A percentile compares a stretch with the other conserved stretches of the same genome.
Evolutionary conservation across 92 coral and sea anemone species (phyloP).

Genomic region (Porites lobata): DNA sequence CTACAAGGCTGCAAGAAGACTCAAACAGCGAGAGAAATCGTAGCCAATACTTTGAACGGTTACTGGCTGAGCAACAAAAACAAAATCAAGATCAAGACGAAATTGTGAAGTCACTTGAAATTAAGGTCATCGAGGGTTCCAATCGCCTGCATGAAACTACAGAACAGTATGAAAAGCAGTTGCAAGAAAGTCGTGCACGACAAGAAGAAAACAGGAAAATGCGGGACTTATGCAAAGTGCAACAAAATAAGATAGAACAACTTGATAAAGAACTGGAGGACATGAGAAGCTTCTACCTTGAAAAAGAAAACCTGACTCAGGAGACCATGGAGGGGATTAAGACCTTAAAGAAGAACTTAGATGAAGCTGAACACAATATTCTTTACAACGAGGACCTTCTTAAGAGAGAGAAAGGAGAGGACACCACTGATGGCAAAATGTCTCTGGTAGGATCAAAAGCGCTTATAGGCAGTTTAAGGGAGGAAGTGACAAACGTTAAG

Average conservation of each 20-base stretch:
- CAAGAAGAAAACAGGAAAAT: constrained; percentile 53
- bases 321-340: constrained; percentile 57
- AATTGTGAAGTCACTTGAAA: constrained; percentile 55
- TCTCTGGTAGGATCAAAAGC: not conserved
- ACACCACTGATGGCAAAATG: constrained; percentile 25
- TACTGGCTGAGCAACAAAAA: constrained; percentile 63
- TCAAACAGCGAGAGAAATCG: constrained; percentile 51
- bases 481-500: constrained; percentile 36
- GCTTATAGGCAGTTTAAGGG: constrained; percentile 20
- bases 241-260: constrained; percentile 45
- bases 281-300: constrained; percentile 47
- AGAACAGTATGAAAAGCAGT: constrained; percentile 43
- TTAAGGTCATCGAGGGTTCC: constrained; percentile 52
- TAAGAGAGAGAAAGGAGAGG: not conserved
- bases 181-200: constrained; percentile 40
- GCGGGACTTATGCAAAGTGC: constrained; percentile 47
- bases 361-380: constrained; percentile 28
- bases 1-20: constrained; percentile 45
- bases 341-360: constrained; percentile 46
- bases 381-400: constrained; percentile 22
- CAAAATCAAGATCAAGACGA: constrained; percentile 71
- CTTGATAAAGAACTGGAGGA: constrained; percentile 43
- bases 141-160: constrained; percentile 62
- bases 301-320: constrained; percentile 56
- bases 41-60: constrained; percentile 27